phyloP scores from a whole-genome alignment of 2,113 vertebrate species.

The Panurus biarmicus region DNA sequence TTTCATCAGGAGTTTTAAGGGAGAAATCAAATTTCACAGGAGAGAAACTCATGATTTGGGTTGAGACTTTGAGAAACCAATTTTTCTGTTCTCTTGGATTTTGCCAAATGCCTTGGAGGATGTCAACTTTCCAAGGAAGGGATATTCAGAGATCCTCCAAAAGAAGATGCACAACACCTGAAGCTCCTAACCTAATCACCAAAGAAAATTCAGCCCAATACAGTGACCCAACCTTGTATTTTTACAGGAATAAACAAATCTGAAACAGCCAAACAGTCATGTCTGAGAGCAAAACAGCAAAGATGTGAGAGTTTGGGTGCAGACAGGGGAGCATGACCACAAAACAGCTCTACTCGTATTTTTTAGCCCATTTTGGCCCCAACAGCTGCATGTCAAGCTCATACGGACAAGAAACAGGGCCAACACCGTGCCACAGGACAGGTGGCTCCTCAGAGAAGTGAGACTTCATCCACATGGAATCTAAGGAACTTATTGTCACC shows the following conservation, averaged over 20 bases:
- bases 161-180: background rate
- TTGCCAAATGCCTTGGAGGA: background rate
- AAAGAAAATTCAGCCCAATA: background rate
- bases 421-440: background rate
- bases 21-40: background rate
- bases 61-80: background rate
- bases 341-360: background rate
- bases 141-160: background rate
- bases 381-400: background rate
- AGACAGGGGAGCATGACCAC: background rate
- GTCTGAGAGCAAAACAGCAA: background rate
- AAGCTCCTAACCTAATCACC: background rate
- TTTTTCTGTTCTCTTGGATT: background rate
- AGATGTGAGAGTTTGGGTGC: background rate
- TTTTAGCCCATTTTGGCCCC: background rate
- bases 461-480: background rate
- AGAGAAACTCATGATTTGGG: background rate
- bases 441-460: background rate
- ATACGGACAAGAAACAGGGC: background rate
- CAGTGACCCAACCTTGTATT: rapidly evolving
- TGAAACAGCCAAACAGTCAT: background rate
- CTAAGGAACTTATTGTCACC: background rate
- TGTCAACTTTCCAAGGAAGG: rapidly evolving
- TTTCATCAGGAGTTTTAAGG: background rate
- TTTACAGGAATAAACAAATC: background rate